These are phyloP conservation scores for Teleiodes luculella DNA, from an alignment of 2,888 invertebrate genomes.

Conservation along the genomic window DNA sequence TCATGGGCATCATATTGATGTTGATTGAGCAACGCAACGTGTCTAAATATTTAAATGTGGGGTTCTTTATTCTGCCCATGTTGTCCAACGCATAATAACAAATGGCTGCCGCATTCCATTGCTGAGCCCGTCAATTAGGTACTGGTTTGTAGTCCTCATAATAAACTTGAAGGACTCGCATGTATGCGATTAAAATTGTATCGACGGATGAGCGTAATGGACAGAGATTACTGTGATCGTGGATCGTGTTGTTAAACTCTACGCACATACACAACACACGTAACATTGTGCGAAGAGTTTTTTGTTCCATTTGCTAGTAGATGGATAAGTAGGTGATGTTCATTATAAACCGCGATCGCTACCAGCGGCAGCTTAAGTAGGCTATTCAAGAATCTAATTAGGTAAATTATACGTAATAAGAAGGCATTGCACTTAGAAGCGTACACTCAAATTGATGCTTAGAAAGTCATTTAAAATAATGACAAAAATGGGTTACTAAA, in stretches of 20 bases:
- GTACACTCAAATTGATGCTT: not conserved
- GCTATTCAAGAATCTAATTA: conserved; percentile 2
- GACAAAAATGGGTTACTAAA: not conserved
- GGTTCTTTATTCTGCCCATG: conserved; percentile 58
- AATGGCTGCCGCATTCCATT: conserved; percentile 70
- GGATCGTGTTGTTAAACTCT: conserved; percentile 10
- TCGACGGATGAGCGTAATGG: conserved; percentile 18
- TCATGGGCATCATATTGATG: conserved; percentile 42
- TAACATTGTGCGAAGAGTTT: conserved; percentile 3
- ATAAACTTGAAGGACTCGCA: conserved; percentile 18
- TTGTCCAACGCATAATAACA: conserved; percentile 54
- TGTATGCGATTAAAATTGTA: conserved; percentile 18
- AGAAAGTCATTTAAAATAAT: not conserved
- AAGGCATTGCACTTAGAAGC: not conserved
- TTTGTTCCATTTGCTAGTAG: conserved; percentile 1
- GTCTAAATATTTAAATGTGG: conserved; percentile 64
- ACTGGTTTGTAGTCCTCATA: conserved; percentile 35
- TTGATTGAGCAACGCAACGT: conserved; percentile 52
- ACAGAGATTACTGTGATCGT: conserved; percentile 17
- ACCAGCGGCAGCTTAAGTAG: not conserved
- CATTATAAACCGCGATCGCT: conserved; percentile 3
- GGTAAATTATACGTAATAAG: conserved; percentile 1
- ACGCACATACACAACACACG: not conserved
- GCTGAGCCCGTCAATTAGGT: conserved; percentile 50
- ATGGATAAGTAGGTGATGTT: conserved; percentile 8